Evolutionary conservation across 1,140 invertebrate species (phyloP).

Genomic region (Trichonephila inaurata): DNA sequence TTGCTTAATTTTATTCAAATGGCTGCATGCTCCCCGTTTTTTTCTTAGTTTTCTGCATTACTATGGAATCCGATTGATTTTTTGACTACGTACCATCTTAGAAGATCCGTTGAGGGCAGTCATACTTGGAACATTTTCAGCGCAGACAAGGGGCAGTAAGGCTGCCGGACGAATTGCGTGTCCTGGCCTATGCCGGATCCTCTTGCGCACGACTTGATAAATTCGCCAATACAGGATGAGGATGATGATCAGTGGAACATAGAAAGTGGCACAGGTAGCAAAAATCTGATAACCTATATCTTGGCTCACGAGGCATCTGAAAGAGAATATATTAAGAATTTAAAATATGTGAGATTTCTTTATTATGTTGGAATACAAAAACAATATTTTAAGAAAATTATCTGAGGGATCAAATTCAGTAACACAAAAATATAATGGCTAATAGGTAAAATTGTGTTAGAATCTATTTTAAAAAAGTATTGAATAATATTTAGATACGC

Average conservation of each 20-base stretch:
- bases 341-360: too few relatives aligned
- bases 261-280: conserved; percentile 95
- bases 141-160: conserved; percentile 46
- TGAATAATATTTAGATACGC: too few relatives aligned
- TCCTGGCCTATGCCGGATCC: conserved; percentile 87
- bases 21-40: too few relatives aligned
- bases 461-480: too few relatives aligned
- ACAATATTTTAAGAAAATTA: too few relatives aligned
- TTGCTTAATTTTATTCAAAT: too few relatives aligned
- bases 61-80: too few relatives aligned
- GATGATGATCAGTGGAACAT: conserved; percentile 95
- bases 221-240: conserved; percentile 97
- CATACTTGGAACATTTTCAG: not conserved
- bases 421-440: too few relatives aligned
- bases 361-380: too few relatives aligned
- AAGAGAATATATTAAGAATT: not conserved
- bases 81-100: not conserved
- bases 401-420: too few relatives aligned
- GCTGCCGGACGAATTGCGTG: conserved; percentile 75
- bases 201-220: conserved; percentile 92
- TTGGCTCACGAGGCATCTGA: conserved; percentile 92
- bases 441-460: too few relatives aligned
- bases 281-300: conserved; percentile 90
- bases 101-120: not conserved
- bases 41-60: too few relatives aligned